Evolutionary conservation across 2,888 invertebrate species (phyloP).

Genomic region (Ametastegia equiseti): DNA sequence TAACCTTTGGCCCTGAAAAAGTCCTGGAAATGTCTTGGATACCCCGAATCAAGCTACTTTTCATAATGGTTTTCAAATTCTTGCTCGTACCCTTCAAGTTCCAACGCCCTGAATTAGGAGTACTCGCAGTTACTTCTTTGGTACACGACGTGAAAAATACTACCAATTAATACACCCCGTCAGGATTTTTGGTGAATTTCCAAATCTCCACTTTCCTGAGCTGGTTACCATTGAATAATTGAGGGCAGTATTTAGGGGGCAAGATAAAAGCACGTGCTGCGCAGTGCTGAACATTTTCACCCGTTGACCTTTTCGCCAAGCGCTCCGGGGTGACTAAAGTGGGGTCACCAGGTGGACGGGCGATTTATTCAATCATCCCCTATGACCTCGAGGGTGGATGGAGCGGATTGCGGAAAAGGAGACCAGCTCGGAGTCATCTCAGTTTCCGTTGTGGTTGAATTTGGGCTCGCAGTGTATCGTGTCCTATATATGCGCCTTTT

Average conservation of each 20-base stretch:
- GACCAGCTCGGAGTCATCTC: conserved; percentile 14
- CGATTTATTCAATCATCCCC: conserved; percentile 43
- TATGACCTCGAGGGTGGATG: conserved; percentile 17
- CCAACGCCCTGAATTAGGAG: too few species aligned
- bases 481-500: conserved; percentile 29
- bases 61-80: too few species aligned
- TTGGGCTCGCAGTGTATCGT: conserved; percentile 6
- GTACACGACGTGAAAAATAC: too few species aligned
- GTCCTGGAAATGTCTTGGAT: too few species aligned
- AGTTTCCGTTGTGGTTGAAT: conserved; percentile 25
- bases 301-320: conserved; percentile 4
- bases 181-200: not conserved
- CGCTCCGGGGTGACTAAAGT: not conserved
- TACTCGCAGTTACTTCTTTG: too few species aligned
- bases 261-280: not conserved
- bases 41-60: too few species aligned
- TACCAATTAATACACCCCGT: too few species aligned
- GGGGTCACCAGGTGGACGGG: conserved; percentile 26
- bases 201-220: not conserved
- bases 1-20: too few species aligned
- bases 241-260: not conserved
- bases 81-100: too few species aligned
- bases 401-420: conserved; percentile 35
- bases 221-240: conserved; percentile 8
- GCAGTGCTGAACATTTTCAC: conserved; percentile 6